Evolutionary conservation across 64 coral and sea anemone species (phyloP).

Genomic region (Pachyseris speciosa): DNA sequence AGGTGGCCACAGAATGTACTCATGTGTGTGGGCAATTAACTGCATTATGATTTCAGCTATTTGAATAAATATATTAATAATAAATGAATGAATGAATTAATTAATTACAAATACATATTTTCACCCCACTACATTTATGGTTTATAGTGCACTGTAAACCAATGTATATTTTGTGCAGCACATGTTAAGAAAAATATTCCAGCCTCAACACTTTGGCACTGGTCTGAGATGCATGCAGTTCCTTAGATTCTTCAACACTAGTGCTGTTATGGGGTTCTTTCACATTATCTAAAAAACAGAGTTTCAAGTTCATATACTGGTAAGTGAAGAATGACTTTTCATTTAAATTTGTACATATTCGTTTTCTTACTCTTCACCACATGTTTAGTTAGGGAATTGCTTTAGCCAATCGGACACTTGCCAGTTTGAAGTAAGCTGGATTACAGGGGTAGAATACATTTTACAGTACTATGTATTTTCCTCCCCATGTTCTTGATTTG

Average conservation of each 20-base stretch:
- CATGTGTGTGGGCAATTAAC: not conserved
- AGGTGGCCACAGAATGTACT: conserved; percentile 9
- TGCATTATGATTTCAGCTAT: not conserved
- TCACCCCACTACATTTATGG: conserved; percentile 1
- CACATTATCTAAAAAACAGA: conserved; percentile 6
- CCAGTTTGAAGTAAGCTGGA: no score
- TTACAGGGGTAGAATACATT: no score
- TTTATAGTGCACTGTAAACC: not conserved
- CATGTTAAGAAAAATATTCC: conserved; percentile 1
- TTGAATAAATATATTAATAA: conserved; percentile 1
- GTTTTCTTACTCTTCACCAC: no score
- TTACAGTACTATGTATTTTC: no score
- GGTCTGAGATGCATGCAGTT: conserved; percentile 25
- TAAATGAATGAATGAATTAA: not conserved
- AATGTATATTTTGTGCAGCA: conserved; percentile 10
- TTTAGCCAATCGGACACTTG: no score
- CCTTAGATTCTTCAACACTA: not conserved
- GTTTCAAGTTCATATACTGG: not conserved
- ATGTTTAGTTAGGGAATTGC: no score
- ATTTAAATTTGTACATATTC: no score
- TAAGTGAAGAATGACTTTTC: no score
- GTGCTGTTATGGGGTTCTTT: not conserved
- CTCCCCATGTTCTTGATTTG: no score
- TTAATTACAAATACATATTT: conserved; percentile 16
- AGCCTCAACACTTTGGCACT: not conserved